A percentile compares a stretch with the other conserved stretches of the same genome.
These are phyloP conservation scores for Pelecanoides urinatrix DNA, from an alignment of 2,113 vertebrate species.

Conservation along the genomic window DNA sequence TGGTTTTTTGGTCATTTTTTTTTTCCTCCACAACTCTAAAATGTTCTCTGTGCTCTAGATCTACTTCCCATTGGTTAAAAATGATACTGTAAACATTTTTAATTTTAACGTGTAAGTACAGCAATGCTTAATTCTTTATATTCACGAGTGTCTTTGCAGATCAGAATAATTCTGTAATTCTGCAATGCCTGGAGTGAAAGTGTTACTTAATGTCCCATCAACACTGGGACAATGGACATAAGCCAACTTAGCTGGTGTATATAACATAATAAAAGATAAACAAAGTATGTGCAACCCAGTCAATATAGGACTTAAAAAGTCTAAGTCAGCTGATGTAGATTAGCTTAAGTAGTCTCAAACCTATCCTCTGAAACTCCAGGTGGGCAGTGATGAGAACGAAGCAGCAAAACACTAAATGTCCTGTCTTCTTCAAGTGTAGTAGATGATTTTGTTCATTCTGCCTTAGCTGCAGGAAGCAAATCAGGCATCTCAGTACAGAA, in stretches of 20 bases:
- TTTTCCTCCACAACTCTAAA: neutral
- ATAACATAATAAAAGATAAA: neutral
- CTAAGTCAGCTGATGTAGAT: neutral
- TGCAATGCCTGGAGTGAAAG: neutral
- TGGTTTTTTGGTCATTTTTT: accelerated
- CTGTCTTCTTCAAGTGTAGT: neutral
- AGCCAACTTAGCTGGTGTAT: neutral
- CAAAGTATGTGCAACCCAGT: neutral
- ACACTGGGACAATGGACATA: neutral
- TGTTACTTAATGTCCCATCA: neutral
- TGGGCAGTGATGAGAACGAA: neutral
- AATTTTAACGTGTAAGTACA: neutral
- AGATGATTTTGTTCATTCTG: neutral
- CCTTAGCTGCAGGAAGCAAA: neutral
- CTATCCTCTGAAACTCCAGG: neutral
- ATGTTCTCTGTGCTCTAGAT: neutral
- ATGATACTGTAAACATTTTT: neutral
- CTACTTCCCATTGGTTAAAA: neutral
- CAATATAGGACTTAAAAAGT: neutral
- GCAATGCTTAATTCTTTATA: neutral
- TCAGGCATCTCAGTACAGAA: neutral
- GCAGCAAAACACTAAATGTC: neutral
- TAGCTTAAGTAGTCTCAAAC: neutral
- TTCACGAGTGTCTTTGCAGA: neutral
- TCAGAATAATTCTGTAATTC: neutral